A percentile compares a stretch with the other conserved stretches of the same genome.
These are phyloP conservation scores for Osmerus eperlanus DNA, from an alignment of 2,113 vertebrate species.

Conservation along the genomic window DNA sequence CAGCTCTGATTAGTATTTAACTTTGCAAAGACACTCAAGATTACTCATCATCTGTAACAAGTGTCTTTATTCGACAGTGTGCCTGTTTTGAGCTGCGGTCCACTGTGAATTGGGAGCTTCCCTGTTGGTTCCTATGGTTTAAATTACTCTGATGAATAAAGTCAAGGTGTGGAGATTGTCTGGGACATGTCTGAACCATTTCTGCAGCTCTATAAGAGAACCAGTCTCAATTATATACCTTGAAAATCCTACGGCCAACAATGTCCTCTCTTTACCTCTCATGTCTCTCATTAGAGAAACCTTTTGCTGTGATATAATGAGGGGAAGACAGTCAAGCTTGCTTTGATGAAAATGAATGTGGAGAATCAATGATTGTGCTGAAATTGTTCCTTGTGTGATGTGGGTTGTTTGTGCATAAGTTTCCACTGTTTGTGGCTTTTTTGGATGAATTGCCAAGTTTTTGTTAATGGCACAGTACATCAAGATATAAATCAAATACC, in stretches of 20 bases:
- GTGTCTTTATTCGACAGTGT: background rate
- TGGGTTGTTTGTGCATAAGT: too few species aligned
- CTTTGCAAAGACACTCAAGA: background rate
- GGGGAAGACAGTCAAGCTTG: background rate
- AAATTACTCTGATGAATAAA: background rate
- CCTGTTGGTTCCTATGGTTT: background rate
- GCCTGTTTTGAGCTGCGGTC: background rate
- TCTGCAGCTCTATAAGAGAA: background rate
- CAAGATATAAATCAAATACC: too few species aligned
- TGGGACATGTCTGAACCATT: background rate
- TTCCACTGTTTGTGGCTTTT: too few species aligned
- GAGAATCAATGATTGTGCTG: background rate
- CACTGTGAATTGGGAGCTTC: background rate
- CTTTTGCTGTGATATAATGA: background rate
- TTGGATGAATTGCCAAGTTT: too few species aligned
- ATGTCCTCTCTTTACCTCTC: background rate
- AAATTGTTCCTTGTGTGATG: background rate
- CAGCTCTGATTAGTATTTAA: background rate
- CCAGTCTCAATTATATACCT: background rate
- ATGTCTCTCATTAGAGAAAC: background rate
- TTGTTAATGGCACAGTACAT: too few species aligned
- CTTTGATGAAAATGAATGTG: background rate
- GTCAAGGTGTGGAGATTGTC: background rate
- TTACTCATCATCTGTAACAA: background rate
- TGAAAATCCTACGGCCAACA: background rate